Evolutionary conservation across 2,113 vertebrate genomes (phyloP).

Genomic region (Sorex araneus): DNA sequence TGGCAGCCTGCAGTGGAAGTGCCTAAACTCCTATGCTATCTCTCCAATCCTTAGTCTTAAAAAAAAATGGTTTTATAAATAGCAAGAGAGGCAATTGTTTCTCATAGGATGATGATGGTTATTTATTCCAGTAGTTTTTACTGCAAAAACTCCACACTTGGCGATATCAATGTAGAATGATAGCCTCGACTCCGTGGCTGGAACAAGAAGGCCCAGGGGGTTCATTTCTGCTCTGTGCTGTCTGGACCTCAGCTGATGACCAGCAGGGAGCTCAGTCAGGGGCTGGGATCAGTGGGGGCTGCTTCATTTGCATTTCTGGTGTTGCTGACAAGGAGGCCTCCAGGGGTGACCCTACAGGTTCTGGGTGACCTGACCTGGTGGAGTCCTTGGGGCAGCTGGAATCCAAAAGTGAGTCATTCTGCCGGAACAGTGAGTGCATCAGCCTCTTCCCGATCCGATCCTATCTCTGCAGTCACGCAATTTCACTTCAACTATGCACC

Average conservation of each 20-base stretch:
- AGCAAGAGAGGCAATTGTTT: not conserved
- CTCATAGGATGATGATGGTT: not conserved
- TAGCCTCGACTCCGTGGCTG: not conserved
- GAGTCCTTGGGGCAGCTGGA: not conserved
- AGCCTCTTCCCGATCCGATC: not conserved
- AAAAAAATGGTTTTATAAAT: not conserved
- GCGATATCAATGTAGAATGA: not conserved
- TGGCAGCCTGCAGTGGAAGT: too few species aligned
- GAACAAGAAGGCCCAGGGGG: not conserved
- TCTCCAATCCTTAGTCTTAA: not conserved
- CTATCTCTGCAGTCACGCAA: not conserved
- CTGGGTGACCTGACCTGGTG: not conserved
- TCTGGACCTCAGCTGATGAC: not conserved
- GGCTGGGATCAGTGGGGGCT: not conserved
- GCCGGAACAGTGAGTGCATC: not conserved
- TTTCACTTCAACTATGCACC: not conserved
- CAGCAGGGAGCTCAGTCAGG: not conserved
- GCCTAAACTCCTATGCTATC: too few species aligned
- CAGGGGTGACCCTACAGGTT: not conserved
- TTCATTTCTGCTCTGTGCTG: not conserved
- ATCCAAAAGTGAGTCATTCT: not conserved
- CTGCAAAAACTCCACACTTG: not conserved
- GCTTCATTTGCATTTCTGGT: not conserved
- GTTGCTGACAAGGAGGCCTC: not conserved
- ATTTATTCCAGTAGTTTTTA: slow-evolving; percentile 15